Percentiles rank a stretch among this genome's conserved stretches.
Evolutionary conservation across 2,888 invertebrate genomes (phyloP).

Genomic region (Acholoe squamosa): DNA sequence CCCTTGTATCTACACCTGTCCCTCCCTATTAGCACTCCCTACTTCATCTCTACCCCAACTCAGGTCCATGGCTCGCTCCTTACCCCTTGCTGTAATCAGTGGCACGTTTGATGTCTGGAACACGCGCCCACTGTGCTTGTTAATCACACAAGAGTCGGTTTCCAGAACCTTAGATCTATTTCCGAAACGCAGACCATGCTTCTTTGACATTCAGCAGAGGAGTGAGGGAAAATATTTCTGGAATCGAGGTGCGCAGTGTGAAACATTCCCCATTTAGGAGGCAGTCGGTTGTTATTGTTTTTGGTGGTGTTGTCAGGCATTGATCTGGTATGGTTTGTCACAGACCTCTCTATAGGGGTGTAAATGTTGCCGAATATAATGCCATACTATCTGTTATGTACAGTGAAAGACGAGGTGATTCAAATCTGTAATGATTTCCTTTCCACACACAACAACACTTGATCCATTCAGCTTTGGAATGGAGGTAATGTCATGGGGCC

Average conservation of each 20-base stretch:
- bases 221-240: not conserved
- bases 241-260: slow-evolving; percentile 14
- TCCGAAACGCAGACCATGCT: not conserved
- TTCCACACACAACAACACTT: too few relatives aligned
- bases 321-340: too few relatives aligned
- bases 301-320: too few relatives aligned
- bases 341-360: too few relatives aligned
- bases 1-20: too few relatives aligned
- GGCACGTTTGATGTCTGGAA: slow-evolving; percentile 20
- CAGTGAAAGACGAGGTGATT: too few relatives aligned
- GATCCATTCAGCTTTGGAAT: too few relatives aligned
- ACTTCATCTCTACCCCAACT: not conserved
- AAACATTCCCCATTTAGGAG: not conserved
- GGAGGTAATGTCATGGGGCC: too few relatives aligned
- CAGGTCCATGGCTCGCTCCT: not conserved
- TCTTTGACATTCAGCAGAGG: slow-evolving; percentile 17
- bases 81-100: slow-evolving; percentile 40
- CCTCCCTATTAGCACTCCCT: too few relatives aligned
- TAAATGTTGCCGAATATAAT: too few relatives aligned
- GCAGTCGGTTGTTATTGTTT: not conserved
- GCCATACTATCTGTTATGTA: too few relatives aligned
- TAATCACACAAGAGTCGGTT: not conserved
- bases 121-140: not conserved
- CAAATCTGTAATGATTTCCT: too few relatives aligned
- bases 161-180: slow-evolving; percentile 32